phyloP scores from a whole-genome alignment of 1,140 invertebrate genomes.

The Zaprionus camerounensis region DNA sequence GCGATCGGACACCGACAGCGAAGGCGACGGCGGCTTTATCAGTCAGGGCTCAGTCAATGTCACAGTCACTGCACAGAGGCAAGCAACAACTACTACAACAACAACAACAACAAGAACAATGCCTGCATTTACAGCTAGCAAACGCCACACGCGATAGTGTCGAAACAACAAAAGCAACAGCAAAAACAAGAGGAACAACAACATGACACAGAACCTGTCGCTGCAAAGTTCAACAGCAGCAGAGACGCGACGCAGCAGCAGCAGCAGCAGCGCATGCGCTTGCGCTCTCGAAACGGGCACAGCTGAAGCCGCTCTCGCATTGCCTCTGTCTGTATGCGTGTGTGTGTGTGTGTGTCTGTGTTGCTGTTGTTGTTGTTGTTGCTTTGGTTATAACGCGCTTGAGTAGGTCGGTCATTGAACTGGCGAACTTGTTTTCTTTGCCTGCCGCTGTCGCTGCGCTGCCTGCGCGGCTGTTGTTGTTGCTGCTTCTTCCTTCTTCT shows the following conservation, averaged over 20 bases:
- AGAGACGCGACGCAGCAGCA: conserved; percentile 27
- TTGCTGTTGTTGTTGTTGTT: conserved; percentile 43
- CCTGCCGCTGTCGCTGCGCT: conserved; percentile 29
- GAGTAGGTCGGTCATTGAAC: conserved; percentile 85
- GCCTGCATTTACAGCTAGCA: conserved; percentile 66
- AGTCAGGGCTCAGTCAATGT: conserved; percentile 57
- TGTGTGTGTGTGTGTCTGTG: conserved; percentile 25
- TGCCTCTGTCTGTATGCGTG: conserved; percentile 31
- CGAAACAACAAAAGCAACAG: conserved; percentile 41
- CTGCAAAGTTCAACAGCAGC: conserved; percentile 72
- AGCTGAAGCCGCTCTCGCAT: conserved; percentile 28
- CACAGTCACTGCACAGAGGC: conserved; percentile 79
- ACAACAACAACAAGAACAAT: conserved; percentile 50
- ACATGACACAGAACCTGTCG: conserved; percentile 77
- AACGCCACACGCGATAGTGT: conserved; percentile 65
- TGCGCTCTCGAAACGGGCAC: conserved; percentile 55
- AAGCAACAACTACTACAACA: conserved; percentile 39
- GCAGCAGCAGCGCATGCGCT: conserved; percentile 64
- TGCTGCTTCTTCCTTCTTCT: conserved; percentile 31
- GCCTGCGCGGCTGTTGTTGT: conserved; percentile 2
- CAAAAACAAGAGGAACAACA: conserved; percentile 42
- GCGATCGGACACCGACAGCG: conserved; percentile 5
- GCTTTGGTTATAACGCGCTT: conserved; percentile 83
- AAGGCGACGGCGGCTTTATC: conserved; percentile 35
- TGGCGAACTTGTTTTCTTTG: conserved; percentile 81